These are phyloP conservation scores for Orchesella flavescens DNA, from an alignment of 2,888 invertebrate genomes.

Conservation along the genomic window DNA sequence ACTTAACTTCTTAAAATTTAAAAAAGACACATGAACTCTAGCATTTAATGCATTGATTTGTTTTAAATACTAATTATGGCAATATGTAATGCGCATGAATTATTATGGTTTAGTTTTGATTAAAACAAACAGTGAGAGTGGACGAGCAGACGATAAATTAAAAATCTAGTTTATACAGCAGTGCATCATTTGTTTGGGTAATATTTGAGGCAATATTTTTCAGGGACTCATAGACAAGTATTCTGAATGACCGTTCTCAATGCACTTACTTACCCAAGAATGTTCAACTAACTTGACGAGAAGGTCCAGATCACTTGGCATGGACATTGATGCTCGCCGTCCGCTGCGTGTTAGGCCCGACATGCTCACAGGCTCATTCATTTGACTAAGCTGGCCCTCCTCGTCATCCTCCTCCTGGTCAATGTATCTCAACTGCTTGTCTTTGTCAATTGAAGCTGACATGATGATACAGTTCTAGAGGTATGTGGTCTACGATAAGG, in stretches of 20 bases:
- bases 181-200: not conserved
- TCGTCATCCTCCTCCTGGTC: constrained; percentile 4
- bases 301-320: constrained; percentile 81
- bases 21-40: no score
- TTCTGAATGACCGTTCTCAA: no score
- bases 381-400: not conserved
- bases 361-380: constrained; percentile 1
- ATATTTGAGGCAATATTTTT: not conserved
- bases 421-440: not conserved
- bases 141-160: not conserved
- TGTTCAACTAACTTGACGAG: constrained; percentile 69
- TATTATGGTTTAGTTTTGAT: no score
- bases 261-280: constrained; percentile 66
- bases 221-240: no score
- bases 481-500: no score
- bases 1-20: no score
- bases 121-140: no score
- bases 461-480: not conserved
- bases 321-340: constrained; percentile 83
- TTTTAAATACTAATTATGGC: no score
- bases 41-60: no score
- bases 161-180: not conserved
- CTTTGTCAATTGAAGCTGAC: constrained; percentile 8
- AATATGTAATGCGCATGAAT: no score
- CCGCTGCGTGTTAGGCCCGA: constrained; percentile 73